Percentiles rank a stretch among this genome's conserved stretches.
These are phyloP conservation scores for Meteorus cinctellus DNA, from an alignment of 2,888 invertebrate species.

Conservation along the genomic window DNA sequence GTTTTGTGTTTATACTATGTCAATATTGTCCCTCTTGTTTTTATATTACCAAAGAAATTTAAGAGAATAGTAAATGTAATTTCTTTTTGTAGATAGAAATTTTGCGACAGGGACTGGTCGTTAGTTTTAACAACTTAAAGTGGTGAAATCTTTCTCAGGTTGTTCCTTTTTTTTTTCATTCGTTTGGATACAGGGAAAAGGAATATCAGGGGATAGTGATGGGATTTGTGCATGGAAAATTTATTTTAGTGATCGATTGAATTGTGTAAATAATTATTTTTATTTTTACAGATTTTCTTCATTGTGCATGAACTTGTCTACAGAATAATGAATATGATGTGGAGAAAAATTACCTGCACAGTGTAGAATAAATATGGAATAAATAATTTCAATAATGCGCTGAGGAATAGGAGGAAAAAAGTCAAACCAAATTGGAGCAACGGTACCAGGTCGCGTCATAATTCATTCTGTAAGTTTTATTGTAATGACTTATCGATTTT, in stretches of 20 bases:
- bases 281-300: background rate
- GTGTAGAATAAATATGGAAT: background rate
- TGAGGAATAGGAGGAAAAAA: background rate
- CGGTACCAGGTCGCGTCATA: constrained; percentile 21
- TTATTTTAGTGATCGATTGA: background rate
- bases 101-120: background rate
- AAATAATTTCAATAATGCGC: background rate
- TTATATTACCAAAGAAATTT: background rate
- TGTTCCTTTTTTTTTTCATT: background rate
- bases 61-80: background rate
- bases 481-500: constrained; percentile 24
- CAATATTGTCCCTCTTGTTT: background rate
- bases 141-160: background rate
- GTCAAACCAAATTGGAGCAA: constrained; percentile 28
- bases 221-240: too few species aligned
- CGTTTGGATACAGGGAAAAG: background rate
- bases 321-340: too few species aligned
- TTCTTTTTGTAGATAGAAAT: background rate
- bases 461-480: constrained; percentile 18
- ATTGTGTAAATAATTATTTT: background rate
- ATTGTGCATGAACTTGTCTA: too few species aligned
- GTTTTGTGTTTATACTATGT: background rate
- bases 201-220: background rate
- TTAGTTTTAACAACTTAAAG: constrained; percentile 1
- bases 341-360: background rate